Evolutionary conservation across 2,113 vertebrate species (phyloP).

Genomic region (Alaudala cheleensis): DNA sequence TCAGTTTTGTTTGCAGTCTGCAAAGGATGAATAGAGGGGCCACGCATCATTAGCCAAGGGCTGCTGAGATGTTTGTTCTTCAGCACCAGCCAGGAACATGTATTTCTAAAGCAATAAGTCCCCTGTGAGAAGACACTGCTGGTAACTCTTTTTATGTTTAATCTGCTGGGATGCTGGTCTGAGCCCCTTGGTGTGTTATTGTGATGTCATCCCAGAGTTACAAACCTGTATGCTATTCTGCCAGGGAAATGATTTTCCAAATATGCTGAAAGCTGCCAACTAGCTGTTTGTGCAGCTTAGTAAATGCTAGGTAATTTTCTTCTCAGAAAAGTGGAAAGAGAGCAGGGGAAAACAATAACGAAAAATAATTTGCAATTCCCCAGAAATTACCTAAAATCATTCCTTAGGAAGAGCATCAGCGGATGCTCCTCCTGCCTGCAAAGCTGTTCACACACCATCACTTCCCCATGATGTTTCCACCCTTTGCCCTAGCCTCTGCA

Average conservation of each 20-base stretch:
- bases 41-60: background rate
- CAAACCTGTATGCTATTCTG: background rate
- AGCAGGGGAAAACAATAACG: background rate
- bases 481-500: background rate
- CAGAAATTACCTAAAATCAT: background rate
- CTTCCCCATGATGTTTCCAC: accelerated
- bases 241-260: constrained; percentile 29
- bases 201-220: background rate
- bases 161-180: background rate
- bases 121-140: background rate
- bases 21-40: background rate
- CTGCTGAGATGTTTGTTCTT: background rate
- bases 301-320: constrained; percentile 50
- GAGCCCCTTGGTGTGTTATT: background rate
- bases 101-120: background rate
- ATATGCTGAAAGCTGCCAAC: constrained; percentile 19
- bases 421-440: background rate
- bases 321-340: background rate
- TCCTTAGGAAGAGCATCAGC: background rate
- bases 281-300: constrained; percentile 30
- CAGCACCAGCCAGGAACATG: background rate
- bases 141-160: background rate
- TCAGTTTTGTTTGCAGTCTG: background rate
- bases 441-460: accelerated
- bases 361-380: background rate